Conservation (phyloP, 1,140 invertebrate species). For the Drosophila ercepeae region DNA sequence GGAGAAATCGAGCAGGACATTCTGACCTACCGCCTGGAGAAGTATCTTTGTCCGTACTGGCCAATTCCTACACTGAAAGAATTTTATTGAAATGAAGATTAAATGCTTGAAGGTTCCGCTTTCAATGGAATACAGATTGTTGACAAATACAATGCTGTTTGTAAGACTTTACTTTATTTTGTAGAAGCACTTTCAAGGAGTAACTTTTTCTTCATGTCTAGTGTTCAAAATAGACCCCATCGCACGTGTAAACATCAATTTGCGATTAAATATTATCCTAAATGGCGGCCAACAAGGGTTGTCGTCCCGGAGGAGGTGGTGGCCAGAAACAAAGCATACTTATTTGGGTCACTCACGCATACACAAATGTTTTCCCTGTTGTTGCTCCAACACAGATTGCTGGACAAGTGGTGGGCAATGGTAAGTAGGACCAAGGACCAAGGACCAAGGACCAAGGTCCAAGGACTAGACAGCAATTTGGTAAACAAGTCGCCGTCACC, state of each 20-base stretch:
- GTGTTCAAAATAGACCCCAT: conserved; percentile 2
- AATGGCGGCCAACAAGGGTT: conserved; percentile 18
- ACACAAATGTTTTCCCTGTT: conserved; percentile 36
- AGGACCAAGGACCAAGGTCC: conserved; percentile 8
- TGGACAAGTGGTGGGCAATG: conserved; percentile 8
- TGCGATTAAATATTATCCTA: conserved; percentile 61
- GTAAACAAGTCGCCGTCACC: conserved; percentile 44
- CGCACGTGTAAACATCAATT: conserved; percentile 58
- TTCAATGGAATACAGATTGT: no score
- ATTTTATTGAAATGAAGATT: neutral
- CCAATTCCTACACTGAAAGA: neutral
- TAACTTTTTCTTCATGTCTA: neutral
- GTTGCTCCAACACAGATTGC: conserved; percentile 47
- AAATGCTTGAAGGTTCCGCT: no score
- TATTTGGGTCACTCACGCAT: conserved; percentile 57
- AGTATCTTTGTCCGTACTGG: neutral
- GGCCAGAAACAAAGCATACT: conserved; percentile 49
- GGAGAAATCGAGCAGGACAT: neutral
- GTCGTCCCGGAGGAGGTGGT: neutral
- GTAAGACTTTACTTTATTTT: no score
- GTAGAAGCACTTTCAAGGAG: no score
- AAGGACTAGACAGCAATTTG: conserved; percentile 36
- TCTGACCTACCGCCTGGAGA: conserved; percentile 1
- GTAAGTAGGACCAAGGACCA: neutral
- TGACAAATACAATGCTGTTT: no score